Conservation (phyloP, 2,797 vertebrate genomes). For the Smutsia gigantea region DNA sequence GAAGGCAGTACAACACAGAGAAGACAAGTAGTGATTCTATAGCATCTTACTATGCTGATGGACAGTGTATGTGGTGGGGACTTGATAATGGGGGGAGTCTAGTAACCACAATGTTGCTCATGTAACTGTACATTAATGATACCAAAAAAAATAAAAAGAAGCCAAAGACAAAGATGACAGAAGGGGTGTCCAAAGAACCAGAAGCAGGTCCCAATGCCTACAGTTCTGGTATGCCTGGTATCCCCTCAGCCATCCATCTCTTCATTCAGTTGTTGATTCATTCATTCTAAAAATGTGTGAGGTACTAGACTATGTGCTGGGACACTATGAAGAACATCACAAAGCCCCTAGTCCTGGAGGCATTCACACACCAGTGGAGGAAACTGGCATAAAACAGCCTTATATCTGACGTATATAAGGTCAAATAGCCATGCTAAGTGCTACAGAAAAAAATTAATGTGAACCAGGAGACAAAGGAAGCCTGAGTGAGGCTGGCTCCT, state of each 20-base stretch:
- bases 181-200: background rate
- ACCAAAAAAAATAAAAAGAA: background rate
- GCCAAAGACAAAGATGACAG: background rate
- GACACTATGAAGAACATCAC: background rate
- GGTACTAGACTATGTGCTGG: background rate
- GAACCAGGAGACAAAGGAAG: background rate
- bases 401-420: background rate
- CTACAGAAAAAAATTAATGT: background rate
- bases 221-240: background rate
- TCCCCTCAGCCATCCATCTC: background rate
- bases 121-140: too few species aligned
- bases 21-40: too few species aligned
- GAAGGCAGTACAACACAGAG: too few species aligned
- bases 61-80: too few species aligned
- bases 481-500: background rate
- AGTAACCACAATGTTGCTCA: too few species aligned
- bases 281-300: background rate
- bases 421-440: background rate
- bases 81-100: too few species aligned
- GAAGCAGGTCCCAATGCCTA: background rate
- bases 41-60: too few species aligned
- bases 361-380: background rate
- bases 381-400: background rate
- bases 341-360: background rate
- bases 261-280: background rate